A percentile compares a stretch with the other conserved stretches of the same genome.
Conservation (phyloP, 2,797 vertebrate species). For the Clamator glandarius region DNA sequence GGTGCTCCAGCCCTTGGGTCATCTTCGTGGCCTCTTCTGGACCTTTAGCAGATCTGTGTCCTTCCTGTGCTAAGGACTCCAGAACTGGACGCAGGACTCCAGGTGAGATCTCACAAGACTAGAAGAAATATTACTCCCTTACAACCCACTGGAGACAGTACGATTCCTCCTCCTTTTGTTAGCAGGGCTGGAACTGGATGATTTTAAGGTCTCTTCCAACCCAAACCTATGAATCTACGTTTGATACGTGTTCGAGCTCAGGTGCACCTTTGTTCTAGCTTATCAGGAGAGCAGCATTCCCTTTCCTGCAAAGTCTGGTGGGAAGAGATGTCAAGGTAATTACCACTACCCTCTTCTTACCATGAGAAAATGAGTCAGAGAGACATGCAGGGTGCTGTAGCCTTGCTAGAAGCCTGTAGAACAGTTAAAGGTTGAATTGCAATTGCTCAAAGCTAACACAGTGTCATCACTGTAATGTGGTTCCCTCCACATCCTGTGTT, state of each 20-base stretch:
- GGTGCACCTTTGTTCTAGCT: rapidly evolving
- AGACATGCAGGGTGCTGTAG: background rate
- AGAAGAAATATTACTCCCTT: background rate
- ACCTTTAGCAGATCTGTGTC: too few species aligned
- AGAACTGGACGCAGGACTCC: too few species aligned
- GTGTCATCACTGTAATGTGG: too few species aligned
- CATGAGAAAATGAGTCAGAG: background rate
- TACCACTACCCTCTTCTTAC: rapidly evolving
- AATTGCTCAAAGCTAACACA: rapidly evolving
- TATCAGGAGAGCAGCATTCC: background rate
- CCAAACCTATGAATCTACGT: too few species aligned
- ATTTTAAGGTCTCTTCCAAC: too few species aligned
- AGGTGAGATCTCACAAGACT: too few species aligned
- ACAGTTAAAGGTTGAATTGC: background rate
- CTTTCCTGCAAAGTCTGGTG: background rate
- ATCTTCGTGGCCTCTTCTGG: too few species aligned
- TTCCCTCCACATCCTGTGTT: background rate
- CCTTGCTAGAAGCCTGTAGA: background rate
- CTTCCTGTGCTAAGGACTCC: too few species aligned
- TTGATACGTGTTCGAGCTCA: too few species aligned
- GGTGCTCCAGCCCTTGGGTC: too few species aligned
- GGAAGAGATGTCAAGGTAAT: background rate
- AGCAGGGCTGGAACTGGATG: too few species aligned
- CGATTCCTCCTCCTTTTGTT: too few species aligned
- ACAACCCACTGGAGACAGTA: rapidly evolving